Evolutionary conservation across 2,888 invertebrate genomes (phyloP), one percentile per base, ranked within the genome.

Genomic region (Tachina grossa): DNA sequence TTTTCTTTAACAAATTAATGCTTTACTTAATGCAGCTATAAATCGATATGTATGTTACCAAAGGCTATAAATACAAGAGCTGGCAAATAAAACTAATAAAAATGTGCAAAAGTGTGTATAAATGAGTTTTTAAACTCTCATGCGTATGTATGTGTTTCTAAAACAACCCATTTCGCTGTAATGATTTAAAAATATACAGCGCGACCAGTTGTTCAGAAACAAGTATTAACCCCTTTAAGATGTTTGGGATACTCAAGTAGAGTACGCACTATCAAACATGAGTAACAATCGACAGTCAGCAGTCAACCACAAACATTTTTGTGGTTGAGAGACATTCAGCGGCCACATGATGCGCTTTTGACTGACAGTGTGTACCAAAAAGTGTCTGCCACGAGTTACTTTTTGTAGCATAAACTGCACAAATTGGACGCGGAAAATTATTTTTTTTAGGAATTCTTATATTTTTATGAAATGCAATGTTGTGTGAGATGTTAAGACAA

Each of bases 1-100:
- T 82, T 76, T 72, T 76, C 69, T 71, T 79, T 72, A 55, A 47
- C 16, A 59, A 72, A 77, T 51, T 41, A 65, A 82, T 82, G 76
- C 63, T 76, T 71, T 45, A 49, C 41, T 71, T 76, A 82, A 71
- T 76, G 76, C 76, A 57, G 61, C 63, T 19, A 71, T 76, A 83
- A 83, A 83, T 83, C 83, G 71, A 77, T 84, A 68, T 49, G 5
- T 84, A 68, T 45, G 5, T 82, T 63, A 78, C 74, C 65, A 78
- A 74, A 78, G 78, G 78, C 82, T 84, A 72, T 6, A 65, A 71
- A 72, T 9, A 77, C 49, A 31, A 31, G 59, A 66, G 57, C 57
- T 74, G 61, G 59, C 47, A 68, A 71, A 61, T 72, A 59, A 11
- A 14, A 75, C 39, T 31, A 31, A 31, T 31, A 5, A 39, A 51